phyloP scores from a whole-genome alignment of 92 coral and sea anemone species.

The Phenganax stokvisi region DNA sequence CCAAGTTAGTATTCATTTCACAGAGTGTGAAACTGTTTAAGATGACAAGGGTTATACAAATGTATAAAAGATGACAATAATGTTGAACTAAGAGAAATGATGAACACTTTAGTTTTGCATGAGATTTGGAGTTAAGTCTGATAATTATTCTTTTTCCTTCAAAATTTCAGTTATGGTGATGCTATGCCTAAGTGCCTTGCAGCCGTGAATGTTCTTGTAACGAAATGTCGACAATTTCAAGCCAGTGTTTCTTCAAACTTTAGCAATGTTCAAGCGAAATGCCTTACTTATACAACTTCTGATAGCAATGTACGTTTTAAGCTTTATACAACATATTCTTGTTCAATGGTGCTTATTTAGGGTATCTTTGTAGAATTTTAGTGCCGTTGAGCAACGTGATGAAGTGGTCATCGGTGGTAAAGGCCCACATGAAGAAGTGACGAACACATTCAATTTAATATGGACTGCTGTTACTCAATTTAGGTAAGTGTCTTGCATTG shows the following conservation, averaged over 20 bases:
- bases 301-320: slow-evolving; percentile 4
- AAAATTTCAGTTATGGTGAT: slow-evolving; percentile 63
- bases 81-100: too few species aligned
- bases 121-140: too few species aligned
- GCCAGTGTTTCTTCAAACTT: slow-evolving; percentile 27
- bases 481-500: slow-evolving; percentile 50
- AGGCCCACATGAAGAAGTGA: slow-evolving; percentile 54
- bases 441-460: slow-evolving; percentile 74
- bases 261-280: slow-evolving; percentile 43
- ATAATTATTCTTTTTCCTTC: background rate
- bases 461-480: slow-evolving; percentile 98
- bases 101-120: too few species aligned
- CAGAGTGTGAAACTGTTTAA: too few species aligned
- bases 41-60: too few species aligned
- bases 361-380: background rate
- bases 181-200: slow-evolving; percentile 90
- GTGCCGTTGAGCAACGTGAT: slow-evolving; percentile 42
- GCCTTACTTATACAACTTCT: slow-evolving; percentile 23
- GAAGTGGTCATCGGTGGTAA: slow-evolving; percentile 36
- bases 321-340: background rate
- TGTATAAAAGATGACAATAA: too few species aligned
- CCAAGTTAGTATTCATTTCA: slow-evolving; percentile 54
- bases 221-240: slow-evolving; percentile 69
- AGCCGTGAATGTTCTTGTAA: slow-evolving; percentile 70
- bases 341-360: background rate